Evolutionary conservation across 2,797 vertebrate species (phyloP).

Genomic region (Dicrostonyx torquatus): DNA sequence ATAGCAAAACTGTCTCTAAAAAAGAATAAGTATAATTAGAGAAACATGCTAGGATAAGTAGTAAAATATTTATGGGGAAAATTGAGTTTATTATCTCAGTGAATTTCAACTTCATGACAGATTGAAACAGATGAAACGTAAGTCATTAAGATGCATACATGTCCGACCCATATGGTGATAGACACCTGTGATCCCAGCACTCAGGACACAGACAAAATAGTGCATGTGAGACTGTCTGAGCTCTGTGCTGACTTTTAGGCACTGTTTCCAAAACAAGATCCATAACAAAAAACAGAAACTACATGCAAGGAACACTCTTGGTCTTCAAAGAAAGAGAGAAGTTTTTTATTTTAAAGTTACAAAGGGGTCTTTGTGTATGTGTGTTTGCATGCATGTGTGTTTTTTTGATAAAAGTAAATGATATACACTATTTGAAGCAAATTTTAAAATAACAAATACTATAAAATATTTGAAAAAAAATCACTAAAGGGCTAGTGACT

Average conservation of each 20-base stretch:
- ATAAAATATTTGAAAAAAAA: constrained; percentile 37
- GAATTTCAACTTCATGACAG: background rate
- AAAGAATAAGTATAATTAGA: background rate
- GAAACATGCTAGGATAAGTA: background rate
- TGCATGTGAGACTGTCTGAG: background rate
- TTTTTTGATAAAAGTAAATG: background rate
- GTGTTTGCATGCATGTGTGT: background rate
- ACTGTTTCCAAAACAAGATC: background rate
- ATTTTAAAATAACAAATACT: constrained; percentile 20
- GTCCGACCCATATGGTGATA: background rate
- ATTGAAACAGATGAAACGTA: constrained; percentile 10
- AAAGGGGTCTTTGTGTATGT: background rate
- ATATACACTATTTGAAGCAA: background rate
- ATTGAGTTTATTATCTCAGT: background rate
- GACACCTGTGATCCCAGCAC: too few species aligned
- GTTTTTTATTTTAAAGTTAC: constrained; percentile 32
- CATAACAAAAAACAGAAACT: background rate
- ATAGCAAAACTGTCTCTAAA: background rate
- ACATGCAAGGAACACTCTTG: background rate
- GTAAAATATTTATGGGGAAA: constrained; percentile 6
- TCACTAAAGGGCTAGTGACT: background rate
- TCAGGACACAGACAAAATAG: background rate
- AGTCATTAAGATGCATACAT: background rate
- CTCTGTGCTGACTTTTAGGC: background rate
- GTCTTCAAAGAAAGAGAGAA: constrained; percentile 12